Evolutionary conservation across 2,797 vertebrate genomes (phyloP).

Genomic region (Tiaroga cobitis): DNA sequence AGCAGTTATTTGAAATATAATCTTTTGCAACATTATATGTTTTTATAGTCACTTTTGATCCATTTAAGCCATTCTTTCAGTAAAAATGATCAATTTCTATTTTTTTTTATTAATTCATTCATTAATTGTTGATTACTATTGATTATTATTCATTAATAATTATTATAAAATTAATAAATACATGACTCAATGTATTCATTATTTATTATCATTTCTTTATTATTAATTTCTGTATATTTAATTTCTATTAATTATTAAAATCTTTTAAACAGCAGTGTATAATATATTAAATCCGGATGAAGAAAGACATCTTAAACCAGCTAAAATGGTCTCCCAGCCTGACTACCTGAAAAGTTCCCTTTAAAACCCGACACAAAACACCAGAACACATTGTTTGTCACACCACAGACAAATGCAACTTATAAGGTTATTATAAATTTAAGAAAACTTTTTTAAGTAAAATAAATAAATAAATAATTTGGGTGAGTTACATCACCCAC

Average conservation of each 20-base stretch:
- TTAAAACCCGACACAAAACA: background rate
- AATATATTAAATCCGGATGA: background rate
- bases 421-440: background rate
- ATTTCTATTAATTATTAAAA: background rate
- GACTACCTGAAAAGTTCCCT: background rate
- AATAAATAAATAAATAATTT: background rate
- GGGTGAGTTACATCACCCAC: background rate
- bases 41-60: background rate
- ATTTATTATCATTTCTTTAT: background rate
- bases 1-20: background rate
- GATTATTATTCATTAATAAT: background rate
- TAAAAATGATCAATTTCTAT: too few relatives aligned
- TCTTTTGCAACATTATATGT: background rate
- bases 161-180: background rate
- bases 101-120: fast-evolving
- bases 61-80: background rate
- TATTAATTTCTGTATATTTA: background rate
- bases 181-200: background rate
- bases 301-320: background rate
- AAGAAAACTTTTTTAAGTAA: background rate
- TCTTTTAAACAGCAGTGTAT: background rate
- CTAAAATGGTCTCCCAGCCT: background rate
- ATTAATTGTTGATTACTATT: background rate
- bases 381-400: background rate
- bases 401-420: too few relatives aligned